These are phyloP conservation scores for Alsophila aescularia DNA, from an alignment of 2,888 invertebrate genomes.

Conservation along the genomic window DNA sequence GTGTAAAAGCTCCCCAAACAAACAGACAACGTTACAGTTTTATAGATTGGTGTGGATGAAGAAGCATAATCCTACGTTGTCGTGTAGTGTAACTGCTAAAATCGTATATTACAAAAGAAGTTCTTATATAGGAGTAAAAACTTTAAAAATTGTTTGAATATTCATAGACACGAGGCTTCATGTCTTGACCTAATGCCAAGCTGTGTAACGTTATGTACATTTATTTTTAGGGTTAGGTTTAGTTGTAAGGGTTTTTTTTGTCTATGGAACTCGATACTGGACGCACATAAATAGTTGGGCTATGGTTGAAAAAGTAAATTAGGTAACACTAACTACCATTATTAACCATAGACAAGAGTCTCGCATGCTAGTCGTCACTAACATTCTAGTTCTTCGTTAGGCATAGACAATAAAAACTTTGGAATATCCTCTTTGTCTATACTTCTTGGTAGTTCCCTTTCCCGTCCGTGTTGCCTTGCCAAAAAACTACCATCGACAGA, in stretches of 20 bases:
- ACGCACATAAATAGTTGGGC: constrained; percentile 66
- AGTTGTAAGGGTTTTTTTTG: constrained; percentile 25
- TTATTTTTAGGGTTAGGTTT: too few relatives aligned
- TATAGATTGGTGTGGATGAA: too few relatives aligned
- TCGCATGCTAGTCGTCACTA: constrained; percentile 79
- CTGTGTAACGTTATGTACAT: too few relatives aligned
- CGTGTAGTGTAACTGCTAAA: too few relatives aligned
- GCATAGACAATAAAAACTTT: constrained; percentile 53
- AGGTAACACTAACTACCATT: constrained; percentile 44
- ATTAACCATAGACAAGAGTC: constrained; percentile 54
- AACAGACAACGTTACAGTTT: too few relatives aligned
- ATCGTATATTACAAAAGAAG: neutral
- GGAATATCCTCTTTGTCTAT: constrained; percentile 42
- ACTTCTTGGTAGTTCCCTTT: constrained; percentile 56
- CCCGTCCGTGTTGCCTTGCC: constrained; percentile 65
- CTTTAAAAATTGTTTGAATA: neutral
- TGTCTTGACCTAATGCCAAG: constrained; percentile 1
- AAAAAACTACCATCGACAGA: constrained; percentile 17
- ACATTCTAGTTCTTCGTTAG: constrained; percentile 61
- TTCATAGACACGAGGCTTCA: constrained; percentile 8
- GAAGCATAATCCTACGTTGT: too few relatives aligned
- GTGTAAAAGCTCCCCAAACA: too few relatives aligned
- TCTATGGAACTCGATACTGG: constrained; percentile 56
- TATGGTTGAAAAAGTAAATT: constrained; percentile 67
- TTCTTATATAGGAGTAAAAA: too few relatives aligned